Conservation (phyloP, 2,888 invertebrate genomes). For the Thysanoteuthis rhombus region DNA sequence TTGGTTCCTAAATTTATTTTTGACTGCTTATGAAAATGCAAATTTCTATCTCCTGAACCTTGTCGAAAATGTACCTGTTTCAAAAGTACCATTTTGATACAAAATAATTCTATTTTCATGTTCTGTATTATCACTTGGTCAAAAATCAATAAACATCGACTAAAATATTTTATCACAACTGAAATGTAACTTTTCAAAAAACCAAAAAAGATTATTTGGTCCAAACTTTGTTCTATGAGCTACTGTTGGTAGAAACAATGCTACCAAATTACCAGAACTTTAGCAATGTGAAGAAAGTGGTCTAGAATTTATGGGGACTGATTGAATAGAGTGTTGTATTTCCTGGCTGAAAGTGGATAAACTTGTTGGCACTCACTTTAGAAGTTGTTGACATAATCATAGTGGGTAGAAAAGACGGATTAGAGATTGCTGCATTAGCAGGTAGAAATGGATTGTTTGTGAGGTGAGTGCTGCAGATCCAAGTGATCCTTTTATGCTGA, state of each 20-base stretch:
- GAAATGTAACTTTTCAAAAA: too few relatives aligned
- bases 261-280: not conserved
- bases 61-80: not conserved
- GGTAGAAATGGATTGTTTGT: not conserved
- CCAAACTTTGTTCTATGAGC: too few relatives aligned
- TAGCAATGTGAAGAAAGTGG: not conserved
- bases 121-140: not conserved
- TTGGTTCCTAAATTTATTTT: too few relatives aligned
- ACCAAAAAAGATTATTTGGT: too few relatives aligned
- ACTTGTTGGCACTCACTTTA: not conserved
- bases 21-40: too few relatives aligned
- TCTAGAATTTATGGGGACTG: not conserved
- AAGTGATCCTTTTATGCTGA: constrained; percentile 12
- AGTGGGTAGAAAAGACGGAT: not conserved
- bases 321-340: not conserved
- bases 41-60: not conserved
- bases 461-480: not conserved
- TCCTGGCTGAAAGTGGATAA: not conserved
- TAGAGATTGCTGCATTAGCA: not conserved
- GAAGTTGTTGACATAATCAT: not conserved
- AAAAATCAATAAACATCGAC: not conserved
- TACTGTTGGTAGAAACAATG: not conserved
- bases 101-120: not conserved
- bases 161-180: too few relatives aligned
- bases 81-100: not conserved